Conservation (phyloP, 2,888 invertebrate species). For the Marronus borbonicus region DNA sequence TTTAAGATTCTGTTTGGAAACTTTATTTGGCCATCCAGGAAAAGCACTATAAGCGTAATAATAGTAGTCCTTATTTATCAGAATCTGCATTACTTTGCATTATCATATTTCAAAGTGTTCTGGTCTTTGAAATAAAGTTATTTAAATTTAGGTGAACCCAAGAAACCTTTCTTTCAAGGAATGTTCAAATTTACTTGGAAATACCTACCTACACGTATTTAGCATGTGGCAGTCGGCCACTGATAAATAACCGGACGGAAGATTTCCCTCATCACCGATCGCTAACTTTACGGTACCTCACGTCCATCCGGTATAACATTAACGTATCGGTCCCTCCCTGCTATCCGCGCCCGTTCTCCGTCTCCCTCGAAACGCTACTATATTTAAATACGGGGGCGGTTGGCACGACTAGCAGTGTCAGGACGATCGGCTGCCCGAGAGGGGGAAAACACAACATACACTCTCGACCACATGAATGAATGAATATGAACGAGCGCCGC, state of each 20-base stretch:
- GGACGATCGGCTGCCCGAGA: slow-evolving; percentile 1
- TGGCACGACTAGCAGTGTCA: slow-evolving; percentile 27
- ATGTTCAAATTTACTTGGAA: no score
- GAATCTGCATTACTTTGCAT: no score
- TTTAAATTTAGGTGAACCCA: no score
- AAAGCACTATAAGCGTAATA: no score
- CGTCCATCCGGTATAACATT: slow-evolving; percentile 25
- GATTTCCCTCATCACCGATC: slow-evolving; percentile 35
- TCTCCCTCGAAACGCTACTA: slow-evolving; percentile 29
- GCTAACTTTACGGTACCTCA: slow-evolving; percentile 28
- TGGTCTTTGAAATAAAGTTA: no score
- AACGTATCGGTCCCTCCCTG: neutral
- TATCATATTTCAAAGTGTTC: no score
- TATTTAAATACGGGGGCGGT: slow-evolving; percentile 44
- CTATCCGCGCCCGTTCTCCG: slow-evolving; percentile 3
- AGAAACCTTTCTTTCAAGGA: no score
- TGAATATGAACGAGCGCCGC: slow-evolving; percentile 33
- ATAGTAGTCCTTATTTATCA: no score
- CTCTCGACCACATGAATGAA: slow-evolving; percentile 38
- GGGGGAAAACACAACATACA: slow-evolving; percentile 13
- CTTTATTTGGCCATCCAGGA: no score
- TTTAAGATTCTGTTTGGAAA: no score
- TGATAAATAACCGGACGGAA: slow-evolving; percentile 42
- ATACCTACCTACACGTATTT: neutral
- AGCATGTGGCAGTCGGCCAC: slow-evolving; percentile 15